Percentiles rank a stretch among this genome's conserved stretches.
Evolutionary conservation across 2,113 vertebrate species (phyloP).

Genomic region (Ceratotherium simum): DNA sequence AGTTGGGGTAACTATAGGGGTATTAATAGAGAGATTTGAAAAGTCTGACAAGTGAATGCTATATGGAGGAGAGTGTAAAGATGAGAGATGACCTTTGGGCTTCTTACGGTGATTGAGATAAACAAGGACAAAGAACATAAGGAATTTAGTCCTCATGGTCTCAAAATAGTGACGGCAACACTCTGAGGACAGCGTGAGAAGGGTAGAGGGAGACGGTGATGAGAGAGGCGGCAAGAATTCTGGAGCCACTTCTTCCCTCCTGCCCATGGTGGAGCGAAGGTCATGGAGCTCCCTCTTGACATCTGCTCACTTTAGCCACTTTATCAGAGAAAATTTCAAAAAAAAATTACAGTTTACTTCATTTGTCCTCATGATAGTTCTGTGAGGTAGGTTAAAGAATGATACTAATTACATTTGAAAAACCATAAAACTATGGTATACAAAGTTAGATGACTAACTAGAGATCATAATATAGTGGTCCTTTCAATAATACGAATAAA

Average conservation of each 20-base stretch:
- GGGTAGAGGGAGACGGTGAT: not conserved
- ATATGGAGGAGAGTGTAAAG: not conserved
- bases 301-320: not conserved
- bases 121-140: not conserved
- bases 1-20: not conserved
- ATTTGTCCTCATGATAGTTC: not conserved
- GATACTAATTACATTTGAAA: not conserved
- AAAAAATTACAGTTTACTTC: not conserved
- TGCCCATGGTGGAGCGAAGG: not conserved
- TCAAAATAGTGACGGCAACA: not conserved
- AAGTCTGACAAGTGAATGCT: not conserved
- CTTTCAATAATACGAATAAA: not conserved
- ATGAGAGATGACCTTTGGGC: not conserved
- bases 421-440: not conserved
- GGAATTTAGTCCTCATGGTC: not conserved
- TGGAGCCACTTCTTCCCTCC: not conserved
- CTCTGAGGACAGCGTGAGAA: not conserved
- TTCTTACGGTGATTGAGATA: not conserved
- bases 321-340: not conserved
- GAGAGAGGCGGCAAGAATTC: not conserved
- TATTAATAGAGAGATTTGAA: not conserved
- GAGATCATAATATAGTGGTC: not conserved
- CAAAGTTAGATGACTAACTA: not conserved
- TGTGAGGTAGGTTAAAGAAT: not conserved
- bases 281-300: not conserved